Percentiles rank a stretch among this genome's conserved stretches.
These are phyloP conservation scores for Parapsyche elsis DNA, from an alignment of 1,140 invertebrate species.

Conservation along the genomic window DNA sequence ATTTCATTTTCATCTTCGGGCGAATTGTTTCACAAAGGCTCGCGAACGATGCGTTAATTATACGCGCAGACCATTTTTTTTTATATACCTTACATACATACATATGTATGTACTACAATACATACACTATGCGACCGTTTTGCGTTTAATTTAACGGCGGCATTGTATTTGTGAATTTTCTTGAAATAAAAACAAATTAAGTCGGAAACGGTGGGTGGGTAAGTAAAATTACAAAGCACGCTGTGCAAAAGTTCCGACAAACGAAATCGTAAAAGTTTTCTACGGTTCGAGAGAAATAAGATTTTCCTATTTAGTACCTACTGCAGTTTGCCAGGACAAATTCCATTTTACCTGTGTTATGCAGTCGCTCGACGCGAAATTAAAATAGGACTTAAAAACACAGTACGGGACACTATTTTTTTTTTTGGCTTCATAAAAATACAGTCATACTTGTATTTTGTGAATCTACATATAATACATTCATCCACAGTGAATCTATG, in stretches of 20 bases:
- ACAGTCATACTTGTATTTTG: too few relatives aligned
- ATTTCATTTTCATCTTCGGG: not conserved
- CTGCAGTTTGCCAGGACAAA: not conserved
- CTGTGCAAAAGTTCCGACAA: conserved; percentile 25
- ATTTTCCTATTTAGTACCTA: conserved; percentile 34
- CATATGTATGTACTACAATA: not conserved
- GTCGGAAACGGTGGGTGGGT: not conserved
- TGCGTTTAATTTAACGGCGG: too few relatives aligned
- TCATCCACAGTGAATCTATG: too few relatives aligned
- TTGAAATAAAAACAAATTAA: too few relatives aligned
- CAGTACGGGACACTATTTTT: not conserved
- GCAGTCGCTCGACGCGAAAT: not conserved
- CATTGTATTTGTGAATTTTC: too few relatives aligned
- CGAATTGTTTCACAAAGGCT: not conserved
- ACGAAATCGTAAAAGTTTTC: conserved; percentile 23
- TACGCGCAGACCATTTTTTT: not conserved
- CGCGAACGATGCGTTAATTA: not conserved
- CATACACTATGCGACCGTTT: too few relatives aligned
- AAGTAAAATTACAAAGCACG: conserved; percentile 20
- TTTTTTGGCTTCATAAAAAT: too few relatives aligned
- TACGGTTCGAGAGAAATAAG: conserved; percentile 18
- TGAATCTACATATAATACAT: too few relatives aligned
- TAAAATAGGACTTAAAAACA: not conserved
- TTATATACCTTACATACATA: too few relatives aligned
- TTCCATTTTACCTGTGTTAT: conserved; percentile 5